phyloP scores from a whole-genome alignment of 2,888 invertebrate species.

The Drosophila algonquin region DNA sequence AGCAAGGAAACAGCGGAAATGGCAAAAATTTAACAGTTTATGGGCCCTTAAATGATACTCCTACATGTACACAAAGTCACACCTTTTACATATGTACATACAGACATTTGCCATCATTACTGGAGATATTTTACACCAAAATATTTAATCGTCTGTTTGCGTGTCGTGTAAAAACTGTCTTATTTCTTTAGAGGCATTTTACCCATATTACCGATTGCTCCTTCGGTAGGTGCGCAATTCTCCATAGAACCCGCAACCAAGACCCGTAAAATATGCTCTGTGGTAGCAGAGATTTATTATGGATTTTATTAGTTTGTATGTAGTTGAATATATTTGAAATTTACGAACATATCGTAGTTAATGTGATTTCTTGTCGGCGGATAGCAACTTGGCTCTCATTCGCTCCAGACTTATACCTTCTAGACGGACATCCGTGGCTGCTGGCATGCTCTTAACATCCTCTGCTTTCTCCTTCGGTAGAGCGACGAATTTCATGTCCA shows the following conservation, averaged over 20 bases:
- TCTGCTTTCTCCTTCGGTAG: background rate
- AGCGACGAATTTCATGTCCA: slow-evolving; percentile 29
- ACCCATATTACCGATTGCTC: too few relatives aligned
- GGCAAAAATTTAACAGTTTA: slow-evolving; percentile 11
- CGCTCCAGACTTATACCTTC: slow-evolving; percentile 10
- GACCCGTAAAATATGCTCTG: background rate
- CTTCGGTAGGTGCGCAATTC: too few relatives aligned
- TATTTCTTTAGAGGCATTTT: too few relatives aligned
- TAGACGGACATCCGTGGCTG: slow-evolving; percentile 33
- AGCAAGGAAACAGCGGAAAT: slow-evolving; percentile 26
- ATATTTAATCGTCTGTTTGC: too few relatives aligned
- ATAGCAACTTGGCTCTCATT: slow-evolving; percentile 15
- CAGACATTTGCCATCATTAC: too few relatives aligned
- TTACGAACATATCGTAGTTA: too few relatives aligned
- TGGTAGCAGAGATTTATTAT: background rate
- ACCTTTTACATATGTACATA: background rate
- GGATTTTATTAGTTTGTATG: background rate
- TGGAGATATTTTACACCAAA: too few relatives aligned
- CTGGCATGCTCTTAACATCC: slow-evolving; percentile 10
- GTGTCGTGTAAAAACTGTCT: too few relatives aligned
- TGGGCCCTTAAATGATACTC: slow-evolving; percentile 11
- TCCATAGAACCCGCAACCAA: background rate
- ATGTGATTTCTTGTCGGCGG: background rate
- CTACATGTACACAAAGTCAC: too few relatives aligned
- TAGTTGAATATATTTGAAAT: background rate